A percentile compares a stretch with the other conserved stretches of the same genome.
Evolutionary conservation across 1,140 invertebrate species (phyloP).

Genomic region (Caenorhabditis briggsae): DNA sequence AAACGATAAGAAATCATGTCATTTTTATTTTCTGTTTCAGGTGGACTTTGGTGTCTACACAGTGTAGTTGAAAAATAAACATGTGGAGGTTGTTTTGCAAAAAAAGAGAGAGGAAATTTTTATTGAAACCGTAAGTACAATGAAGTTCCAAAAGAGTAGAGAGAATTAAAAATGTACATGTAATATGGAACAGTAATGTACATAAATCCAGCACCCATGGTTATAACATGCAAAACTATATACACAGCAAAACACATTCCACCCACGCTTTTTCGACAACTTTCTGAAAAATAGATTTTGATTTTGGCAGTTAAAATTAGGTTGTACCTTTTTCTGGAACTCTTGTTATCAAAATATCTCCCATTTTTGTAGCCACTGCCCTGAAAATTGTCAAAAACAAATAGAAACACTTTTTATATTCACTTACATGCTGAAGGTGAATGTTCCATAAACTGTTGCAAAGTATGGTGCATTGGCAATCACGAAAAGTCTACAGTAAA

Average conservation of each 20-base stretch:
- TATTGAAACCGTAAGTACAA: no score
- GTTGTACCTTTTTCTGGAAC: neutral
- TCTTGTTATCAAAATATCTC: no score
- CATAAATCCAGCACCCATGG: neutral
- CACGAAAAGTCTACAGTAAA: conserved; percentile 1
- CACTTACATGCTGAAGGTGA: neutral
- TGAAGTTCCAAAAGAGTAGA: neutral
- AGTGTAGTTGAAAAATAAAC: neutral
- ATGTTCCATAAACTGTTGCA: neutral
- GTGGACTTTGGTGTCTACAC: conserved; percentile 1
- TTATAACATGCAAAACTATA: neutral
- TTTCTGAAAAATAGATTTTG: neutral
- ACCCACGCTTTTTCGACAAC: neutral
- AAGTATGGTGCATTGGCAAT: conserved; percentile 14
- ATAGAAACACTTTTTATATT: neutral
- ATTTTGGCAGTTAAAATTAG: neutral
- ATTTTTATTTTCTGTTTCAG: neutral
- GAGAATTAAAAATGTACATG: neutral
- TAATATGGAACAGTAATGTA: neutral
- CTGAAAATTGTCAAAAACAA: neutral
- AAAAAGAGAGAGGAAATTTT: neutral
- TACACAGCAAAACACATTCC: neutral
- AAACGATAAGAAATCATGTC: neutral
- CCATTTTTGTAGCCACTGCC: no score
- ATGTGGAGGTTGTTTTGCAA: neutral